Percentiles rank a stretch among this genome's conserved stretches.
Conservation (phyloP, 1,140 invertebrate species). For the Melitaea cinxia region DNA sequence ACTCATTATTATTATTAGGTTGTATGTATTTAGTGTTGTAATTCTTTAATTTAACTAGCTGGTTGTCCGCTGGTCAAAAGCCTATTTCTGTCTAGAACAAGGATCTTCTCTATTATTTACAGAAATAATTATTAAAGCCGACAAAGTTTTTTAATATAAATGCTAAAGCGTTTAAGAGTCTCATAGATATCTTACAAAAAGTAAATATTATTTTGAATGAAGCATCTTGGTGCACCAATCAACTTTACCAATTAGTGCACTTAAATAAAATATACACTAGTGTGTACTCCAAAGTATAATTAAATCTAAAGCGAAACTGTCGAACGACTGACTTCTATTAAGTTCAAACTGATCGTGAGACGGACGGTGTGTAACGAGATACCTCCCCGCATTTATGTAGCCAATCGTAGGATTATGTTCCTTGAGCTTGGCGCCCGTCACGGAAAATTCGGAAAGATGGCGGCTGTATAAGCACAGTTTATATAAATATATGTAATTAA, state of each 20-base stretch:
- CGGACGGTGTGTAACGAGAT: conserved; percentile 31
- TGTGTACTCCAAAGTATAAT: background rate
- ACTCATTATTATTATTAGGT: too few relatives aligned
- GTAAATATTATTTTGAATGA: too few relatives aligned
- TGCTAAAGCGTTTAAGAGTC: too few relatives aligned
- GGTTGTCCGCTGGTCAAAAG: too few relatives aligned
- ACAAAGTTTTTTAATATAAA: too few relatives aligned
- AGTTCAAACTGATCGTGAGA: conserved; percentile 17
- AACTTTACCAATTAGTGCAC: background rate
- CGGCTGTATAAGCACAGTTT: conserved; percentile 22
- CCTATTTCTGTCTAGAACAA: too few relatives aligned
- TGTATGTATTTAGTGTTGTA: too few relatives aligned
- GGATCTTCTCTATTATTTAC: too few relatives aligned
- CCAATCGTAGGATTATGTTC: conserved; percentile 46
- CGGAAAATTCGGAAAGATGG: conserved; percentile 59
- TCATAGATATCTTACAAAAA: too few relatives aligned
- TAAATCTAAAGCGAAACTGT: conserved; percentile 1
- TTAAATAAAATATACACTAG: background rate
- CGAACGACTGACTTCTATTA: conserved; percentile 28
- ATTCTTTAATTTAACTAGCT: too few relatives aligned
- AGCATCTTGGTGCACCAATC: too few relatives aligned
- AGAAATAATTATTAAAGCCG: too few relatives aligned
- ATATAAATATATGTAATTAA: conserved; percentile 14
- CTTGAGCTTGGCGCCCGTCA: conserved; percentile 23
- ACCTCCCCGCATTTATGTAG: conserved; percentile 32